phyloP scores from a whole-genome alignment of 2,888 invertebrate genomes.

The Clistopyga incitator region DNA sequence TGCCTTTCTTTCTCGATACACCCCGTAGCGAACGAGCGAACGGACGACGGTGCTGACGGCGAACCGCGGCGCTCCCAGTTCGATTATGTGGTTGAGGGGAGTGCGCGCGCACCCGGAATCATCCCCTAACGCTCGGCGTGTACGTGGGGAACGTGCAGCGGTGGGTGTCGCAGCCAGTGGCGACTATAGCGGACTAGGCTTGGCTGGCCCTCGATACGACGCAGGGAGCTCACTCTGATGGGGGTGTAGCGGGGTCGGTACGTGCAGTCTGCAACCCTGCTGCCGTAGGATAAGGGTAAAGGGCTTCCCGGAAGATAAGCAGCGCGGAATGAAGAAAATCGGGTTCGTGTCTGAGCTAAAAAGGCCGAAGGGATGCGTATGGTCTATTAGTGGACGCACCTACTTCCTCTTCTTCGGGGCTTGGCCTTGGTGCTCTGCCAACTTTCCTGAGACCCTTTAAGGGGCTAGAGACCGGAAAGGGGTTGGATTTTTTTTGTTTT shows the following conservation, averaged over 20 bases:
- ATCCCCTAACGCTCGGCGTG: constrained; percentile 62
- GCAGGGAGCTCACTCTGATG: constrained; percentile 58
- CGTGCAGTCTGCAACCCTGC: constrained; percentile 51
- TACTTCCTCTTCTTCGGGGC: background rate
- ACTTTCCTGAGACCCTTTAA: background rate
- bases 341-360: constrained; percentile 69
- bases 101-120: constrained; percentile 79
- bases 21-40: constrained; percentile 67
- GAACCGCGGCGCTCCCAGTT: constrained; percentile 83
- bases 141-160: constrained; percentile 2
- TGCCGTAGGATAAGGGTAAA: constrained; percentile 59
- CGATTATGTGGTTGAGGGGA: constrained; percentile 82
- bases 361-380: background rate
- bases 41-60: constrained; percentile 79
- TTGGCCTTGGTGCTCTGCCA: constrained; percentile 8
- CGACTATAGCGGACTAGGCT: constrained; percentile 43
- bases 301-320: constrained; percentile 59
- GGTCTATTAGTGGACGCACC: background rate
- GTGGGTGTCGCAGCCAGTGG: background rate
- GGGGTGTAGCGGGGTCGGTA: constrained; percentile 61
- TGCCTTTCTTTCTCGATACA: constrained; percentile 65
- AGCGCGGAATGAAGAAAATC: constrained; percentile 22
- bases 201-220: constrained; percentile 57
- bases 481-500: too few species aligned
- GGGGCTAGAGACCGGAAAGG: too few species aligned